Base-by-base conservation (phyloP, 1,140 invertebrate genomes). In the Gonatopus flavifemur region DNA sequence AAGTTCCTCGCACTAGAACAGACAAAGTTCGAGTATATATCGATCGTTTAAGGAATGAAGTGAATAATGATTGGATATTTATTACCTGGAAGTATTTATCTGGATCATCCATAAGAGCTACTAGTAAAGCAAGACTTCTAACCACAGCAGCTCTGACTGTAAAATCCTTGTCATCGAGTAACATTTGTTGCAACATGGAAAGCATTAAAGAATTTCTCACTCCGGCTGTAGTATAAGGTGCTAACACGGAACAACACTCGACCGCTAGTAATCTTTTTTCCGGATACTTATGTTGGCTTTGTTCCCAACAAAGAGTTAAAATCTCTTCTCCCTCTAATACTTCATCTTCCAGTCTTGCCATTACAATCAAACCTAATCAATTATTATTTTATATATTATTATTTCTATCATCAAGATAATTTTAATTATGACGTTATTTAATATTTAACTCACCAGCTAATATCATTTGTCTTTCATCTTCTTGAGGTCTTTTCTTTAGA, bases 281-380 rank as follows among this genome's bases (percentile, higher is more conserved):
- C 2, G 81, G 67, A 71, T 89, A 85, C 62, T 87, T 87, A 64
- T 89, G 85, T 51, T 81, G 84, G 52, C 89, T 83, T 72, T 89
- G 87, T 63, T 89, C 86, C 88, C 88, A 91, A 62, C 87, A 89
- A 51, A 88, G 81, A 1, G 86, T 87, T n/a, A 90, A 70, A 36
- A 90, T 79, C 67, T 89, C 87, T 54, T 84, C 83, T 52, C 86
- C 81, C 12, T 88, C 79, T 25, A 84, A 65, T 16, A 76, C 70
- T 24, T 76, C 78, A 30, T 82, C 82, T 12, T 77, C 71, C 52
- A 74, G 66, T 58, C 85, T 82, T 8, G 84, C 84, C 61, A 88
- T 83, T 5, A 80, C 78, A 30, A 85, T 72, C 56, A 88, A 81
- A 28, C 85, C 86, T 74, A 40, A 20, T 24, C 19, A 42, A 12